phyloP scores from a whole-genome alignment of 2,797 vertebrate species.

The Echeneis naucrates region DNA sequence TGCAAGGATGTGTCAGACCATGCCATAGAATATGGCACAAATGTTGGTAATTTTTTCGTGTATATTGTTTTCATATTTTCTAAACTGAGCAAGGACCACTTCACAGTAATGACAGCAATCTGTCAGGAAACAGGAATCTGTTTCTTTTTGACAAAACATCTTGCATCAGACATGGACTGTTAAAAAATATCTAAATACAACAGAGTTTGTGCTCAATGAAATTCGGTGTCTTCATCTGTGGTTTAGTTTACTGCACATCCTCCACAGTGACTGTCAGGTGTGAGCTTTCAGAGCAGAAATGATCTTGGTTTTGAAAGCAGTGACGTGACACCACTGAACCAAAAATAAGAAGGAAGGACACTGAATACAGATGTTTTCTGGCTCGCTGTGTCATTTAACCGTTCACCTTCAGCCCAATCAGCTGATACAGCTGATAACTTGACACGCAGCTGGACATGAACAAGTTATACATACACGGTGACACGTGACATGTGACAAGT shows the following conservation, averaged over 20 bases:
- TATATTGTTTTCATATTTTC: no score
- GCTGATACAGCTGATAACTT: slow-evolving; percentile 35
- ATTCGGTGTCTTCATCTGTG: background rate
- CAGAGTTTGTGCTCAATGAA: background rate
- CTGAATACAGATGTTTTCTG: slow-evolving; percentile 19
- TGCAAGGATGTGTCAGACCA: background rate
- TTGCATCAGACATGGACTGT: background rate
- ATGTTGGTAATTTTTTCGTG: no score
- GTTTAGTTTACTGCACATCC: background rate
- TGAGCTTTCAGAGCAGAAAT: background rate
- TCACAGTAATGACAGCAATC: no score
- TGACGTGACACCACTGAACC: background rate
- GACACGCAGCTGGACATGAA: slow-evolving; percentile 9
- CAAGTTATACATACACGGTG: slow-evolving; percentile 3
- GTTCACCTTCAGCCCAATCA: slow-evolving; percentile 7
- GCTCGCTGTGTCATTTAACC: slow-evolving; percentile 4
- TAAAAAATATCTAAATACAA: background rate
- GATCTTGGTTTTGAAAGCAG: background rate
- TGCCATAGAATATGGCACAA: no score
- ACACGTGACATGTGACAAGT: no score
- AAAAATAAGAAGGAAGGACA: background rate
- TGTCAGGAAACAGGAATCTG: no score
- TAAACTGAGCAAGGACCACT: no score
- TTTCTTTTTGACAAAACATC: no score
- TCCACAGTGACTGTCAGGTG: background rate